Conservation (phyloP, 1,140 invertebrate species). For the Rhysida immarginata region DNA sequence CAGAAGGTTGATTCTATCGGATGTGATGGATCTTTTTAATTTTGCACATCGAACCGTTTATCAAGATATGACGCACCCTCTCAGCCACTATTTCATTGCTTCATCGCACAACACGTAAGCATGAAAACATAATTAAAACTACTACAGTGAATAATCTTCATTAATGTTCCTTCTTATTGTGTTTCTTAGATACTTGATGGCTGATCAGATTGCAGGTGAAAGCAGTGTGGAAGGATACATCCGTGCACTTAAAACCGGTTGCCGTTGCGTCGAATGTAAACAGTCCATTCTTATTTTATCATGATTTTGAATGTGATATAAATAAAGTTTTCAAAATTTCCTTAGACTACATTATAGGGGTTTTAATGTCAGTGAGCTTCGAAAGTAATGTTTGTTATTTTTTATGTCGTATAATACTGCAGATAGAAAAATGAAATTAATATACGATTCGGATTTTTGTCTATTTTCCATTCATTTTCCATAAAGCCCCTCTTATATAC, state of each 20-base stretch:
- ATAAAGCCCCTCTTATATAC: too few relatives aligned
- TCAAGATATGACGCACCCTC: constrained; percentile 45
- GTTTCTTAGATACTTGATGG: constrained; percentile 33
- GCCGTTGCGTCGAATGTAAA: constrained; percentile 37
- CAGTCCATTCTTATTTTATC: too few relatives aligned
- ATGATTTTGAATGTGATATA: too few relatives aligned
- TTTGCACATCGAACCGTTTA: constrained; percentile 29
- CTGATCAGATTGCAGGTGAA: constrained; percentile 39
- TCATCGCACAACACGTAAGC: constrained; percentile 48
- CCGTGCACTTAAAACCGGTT: constrained; percentile 32
- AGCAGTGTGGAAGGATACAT: constrained; percentile 41
- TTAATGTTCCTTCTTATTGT: background rate
- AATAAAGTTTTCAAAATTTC: too few relatives aligned
- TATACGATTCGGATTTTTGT: too few relatives aligned
- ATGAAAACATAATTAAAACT: background rate
- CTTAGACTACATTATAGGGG: too few relatives aligned
- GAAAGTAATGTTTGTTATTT: too few relatives aligned
- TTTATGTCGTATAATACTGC: too few relatives aligned
- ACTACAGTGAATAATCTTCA: background rate
- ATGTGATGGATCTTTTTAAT: constrained; percentile 30
- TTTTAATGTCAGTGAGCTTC: too few relatives aligned
- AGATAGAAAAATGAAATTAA: too few relatives aligned
- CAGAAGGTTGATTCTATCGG: constrained; percentile 28
- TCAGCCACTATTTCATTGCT: constrained; percentile 46
- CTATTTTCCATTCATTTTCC: too few relatives aligned